Conservation (phyloP, 2,888 invertebrate genomes). For the Eupithecia vulgata region DNA sequence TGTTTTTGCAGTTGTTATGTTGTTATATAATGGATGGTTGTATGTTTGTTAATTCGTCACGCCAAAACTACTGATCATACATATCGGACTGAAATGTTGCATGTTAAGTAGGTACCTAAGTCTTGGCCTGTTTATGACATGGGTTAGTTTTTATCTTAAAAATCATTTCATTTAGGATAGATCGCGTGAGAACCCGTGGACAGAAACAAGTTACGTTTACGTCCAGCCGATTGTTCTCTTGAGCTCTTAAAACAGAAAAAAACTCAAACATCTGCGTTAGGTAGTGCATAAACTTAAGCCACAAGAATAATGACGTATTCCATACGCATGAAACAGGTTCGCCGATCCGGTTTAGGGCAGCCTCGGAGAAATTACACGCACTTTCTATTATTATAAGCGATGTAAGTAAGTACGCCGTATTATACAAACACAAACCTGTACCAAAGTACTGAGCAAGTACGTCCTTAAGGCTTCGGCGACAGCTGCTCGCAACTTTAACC, state of each 20-base stretch:
- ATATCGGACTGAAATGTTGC: no score
- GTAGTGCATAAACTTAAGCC: background rate
- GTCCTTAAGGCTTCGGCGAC: no score
- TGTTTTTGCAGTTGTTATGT: background rate
- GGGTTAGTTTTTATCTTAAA: no score
- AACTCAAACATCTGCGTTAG: background rate
- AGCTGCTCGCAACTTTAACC: no score
- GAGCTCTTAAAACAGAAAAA: background rate
- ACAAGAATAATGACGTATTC: conserved; percentile 8
- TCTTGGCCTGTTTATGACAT: no score
- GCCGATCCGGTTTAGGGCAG: conserved; percentile 17
- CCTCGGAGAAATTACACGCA: conserved; percentile 24
- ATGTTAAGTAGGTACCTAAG: no score
- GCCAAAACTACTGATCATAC: no score
- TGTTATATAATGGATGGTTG: no score
- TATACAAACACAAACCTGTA: background rate
- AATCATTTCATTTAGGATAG: no score
- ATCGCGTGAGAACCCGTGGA: no score
- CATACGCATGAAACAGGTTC: conserved; percentile 16
- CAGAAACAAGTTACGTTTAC: background rate
- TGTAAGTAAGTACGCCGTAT: background rate
- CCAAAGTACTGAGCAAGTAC: no score
- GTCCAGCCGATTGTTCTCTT: background rate
- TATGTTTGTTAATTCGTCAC: no score
- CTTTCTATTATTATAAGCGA: conserved; percentile 24